These are phyloP conservation scores for Tamandua tetradactyla DNA, from an alignment of 2,797 vertebrate species.

Conservation along the genomic window DNA sequence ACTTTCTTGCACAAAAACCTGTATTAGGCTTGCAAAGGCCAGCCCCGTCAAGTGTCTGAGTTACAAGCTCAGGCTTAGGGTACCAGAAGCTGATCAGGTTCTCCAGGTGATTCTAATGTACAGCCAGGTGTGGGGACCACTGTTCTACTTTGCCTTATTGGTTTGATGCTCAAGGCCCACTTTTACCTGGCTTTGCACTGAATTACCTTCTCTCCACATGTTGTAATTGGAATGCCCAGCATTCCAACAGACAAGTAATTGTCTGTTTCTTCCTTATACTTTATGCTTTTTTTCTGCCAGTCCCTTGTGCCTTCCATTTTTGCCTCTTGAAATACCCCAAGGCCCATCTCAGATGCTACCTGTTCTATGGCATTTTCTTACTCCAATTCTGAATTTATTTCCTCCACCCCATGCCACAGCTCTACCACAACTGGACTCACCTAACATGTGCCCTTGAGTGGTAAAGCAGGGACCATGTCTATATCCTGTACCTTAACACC, in stretches of 20 bases:
- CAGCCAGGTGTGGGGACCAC: not conserved
- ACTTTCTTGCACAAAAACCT: not conserved
- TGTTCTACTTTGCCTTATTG: not conserved
- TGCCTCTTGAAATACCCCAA: not conserved
- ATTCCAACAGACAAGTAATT: not conserved
- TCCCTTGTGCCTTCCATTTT: not conserved
- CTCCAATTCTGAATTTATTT: not conserved
- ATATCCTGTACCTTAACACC: not conserved
- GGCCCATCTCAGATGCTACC: not conserved
- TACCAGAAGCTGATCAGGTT: not conserved
- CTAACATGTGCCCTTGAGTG: not conserved
- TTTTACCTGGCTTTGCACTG: not conserved
- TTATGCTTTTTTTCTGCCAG: not conserved
- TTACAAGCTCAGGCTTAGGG: not conserved
- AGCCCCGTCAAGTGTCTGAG: not conserved
- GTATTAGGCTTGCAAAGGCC: not conserved
- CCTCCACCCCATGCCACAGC: not conserved
- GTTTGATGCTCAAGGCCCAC: not conserved
- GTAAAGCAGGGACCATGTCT: not conserved
- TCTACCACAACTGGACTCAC: not conserved
- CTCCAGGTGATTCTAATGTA: not conserved
- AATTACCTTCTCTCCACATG: not conserved
- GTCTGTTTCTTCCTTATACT: not conserved
- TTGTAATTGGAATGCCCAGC: not conserved
- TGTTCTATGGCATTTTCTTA: not conserved